Percentiles rank a stretch among this genome's conserved stretches.
These are phyloP conservation scores for Mantis religiosa DNA, from an alignment of 2,888 invertebrate species.

Conservation along the genomic window DNA sequence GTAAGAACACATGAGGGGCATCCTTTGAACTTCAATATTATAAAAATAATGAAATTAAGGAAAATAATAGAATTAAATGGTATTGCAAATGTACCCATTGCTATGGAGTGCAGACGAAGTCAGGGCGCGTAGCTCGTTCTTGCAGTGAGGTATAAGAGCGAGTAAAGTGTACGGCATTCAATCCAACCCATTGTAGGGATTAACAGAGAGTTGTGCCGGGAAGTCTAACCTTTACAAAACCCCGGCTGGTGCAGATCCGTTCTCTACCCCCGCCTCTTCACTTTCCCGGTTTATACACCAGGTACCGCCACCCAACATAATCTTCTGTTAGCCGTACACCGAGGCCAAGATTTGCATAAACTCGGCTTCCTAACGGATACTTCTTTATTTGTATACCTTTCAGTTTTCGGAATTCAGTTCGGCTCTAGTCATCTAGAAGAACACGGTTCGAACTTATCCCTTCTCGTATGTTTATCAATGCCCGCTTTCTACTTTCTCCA, in stretches of 20 bases:
- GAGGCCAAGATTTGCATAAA: not conserved
- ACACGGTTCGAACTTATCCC: too few relatives aligned
- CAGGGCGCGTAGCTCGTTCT: not conserved
- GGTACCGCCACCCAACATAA: not conserved
- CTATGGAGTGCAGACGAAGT: too few relatives aligned
- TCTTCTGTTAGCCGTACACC: not conserved
- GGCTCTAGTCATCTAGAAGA: too few relatives aligned
- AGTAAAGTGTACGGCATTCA: not conserved
- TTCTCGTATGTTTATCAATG: too few relatives aligned
- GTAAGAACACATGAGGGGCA: too few relatives aligned
- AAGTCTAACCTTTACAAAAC: not conserved
- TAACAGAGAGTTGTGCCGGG: not conserved
- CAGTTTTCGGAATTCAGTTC: too few relatives aligned
- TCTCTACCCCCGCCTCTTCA: not conserved
- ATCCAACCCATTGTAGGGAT: not conserved
- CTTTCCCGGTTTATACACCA: not conserved
- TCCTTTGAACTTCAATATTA: too few relatives aligned
- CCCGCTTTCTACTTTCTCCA: too few relatives aligned
- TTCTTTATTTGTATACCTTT: too few relatives aligned
- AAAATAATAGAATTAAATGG: too few relatives aligned
- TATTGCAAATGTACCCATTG: too few relatives aligned
- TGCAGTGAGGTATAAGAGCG: not conserved
- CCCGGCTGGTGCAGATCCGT: not conserved
- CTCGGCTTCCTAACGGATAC: not conserved
- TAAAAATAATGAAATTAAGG: too few relatives aligned